Evolutionary conservation across 2,113 vertebrate genomes (phyloP).

Genomic region (Pterocles burchelli): DNA sequence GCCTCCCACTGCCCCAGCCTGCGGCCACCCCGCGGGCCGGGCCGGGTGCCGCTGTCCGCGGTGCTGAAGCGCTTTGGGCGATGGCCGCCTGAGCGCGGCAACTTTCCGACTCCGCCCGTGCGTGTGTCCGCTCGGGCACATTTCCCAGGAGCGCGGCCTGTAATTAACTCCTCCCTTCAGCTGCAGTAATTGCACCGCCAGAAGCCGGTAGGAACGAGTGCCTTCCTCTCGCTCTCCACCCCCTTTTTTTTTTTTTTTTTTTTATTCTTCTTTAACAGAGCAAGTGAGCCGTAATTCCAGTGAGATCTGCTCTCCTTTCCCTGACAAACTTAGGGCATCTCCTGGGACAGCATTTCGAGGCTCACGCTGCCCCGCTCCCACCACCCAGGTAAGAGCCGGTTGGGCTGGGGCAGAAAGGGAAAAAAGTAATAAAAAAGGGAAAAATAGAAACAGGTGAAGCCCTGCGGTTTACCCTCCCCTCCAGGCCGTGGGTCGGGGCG

Average conservation of each 20-base stretch:
- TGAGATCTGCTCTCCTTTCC: not conserved
- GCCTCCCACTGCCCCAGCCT: too few relatives aligned
- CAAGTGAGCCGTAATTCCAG: not conserved
- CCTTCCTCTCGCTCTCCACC: not conserved
- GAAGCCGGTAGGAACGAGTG: not conserved
- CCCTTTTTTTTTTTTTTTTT: too few relatives aligned
- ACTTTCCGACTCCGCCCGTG: not conserved
- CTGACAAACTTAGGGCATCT: not conserved
- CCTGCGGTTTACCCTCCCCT: not conserved
- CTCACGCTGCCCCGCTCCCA: not conserved
- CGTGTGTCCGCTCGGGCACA: not conserved
- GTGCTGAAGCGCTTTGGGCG: not conserved
- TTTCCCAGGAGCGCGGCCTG: not conserved
- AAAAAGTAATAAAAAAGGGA: too few relatives aligned
- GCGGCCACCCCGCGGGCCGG: not conserved
- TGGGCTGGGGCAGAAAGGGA: not conserved
- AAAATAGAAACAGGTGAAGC: not conserved
- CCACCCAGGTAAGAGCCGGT: not conserved
- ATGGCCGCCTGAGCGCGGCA: not conserved
- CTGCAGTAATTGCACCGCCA: not conserved
- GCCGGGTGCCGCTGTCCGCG: not conserved
- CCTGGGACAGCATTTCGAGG: not conserved
- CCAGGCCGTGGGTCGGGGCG: not conserved
- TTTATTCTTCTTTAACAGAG: not conserved
- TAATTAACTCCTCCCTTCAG: conserved; percentile 5